phyloP scores from a whole-genome alignment of 2,888 invertebrate species.

The Lissocephala sabroskyi region DNA sequence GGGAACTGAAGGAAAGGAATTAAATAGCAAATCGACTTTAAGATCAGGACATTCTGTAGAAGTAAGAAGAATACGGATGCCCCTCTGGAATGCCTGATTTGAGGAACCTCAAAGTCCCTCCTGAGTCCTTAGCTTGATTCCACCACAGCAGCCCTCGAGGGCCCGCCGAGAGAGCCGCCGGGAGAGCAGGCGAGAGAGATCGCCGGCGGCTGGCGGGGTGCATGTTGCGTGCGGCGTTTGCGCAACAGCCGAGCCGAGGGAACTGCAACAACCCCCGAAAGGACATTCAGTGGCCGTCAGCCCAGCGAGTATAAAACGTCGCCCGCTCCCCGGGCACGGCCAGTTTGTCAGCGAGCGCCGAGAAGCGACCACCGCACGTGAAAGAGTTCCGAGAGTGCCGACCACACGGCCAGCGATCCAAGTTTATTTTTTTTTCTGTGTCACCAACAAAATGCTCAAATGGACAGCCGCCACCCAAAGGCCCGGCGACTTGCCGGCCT shows the following conservation, averaged over 20 bases:
- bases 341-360: slow-evolving; percentile 69
- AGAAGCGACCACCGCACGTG: slow-evolving; percentile 9
- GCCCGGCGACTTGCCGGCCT: slow-evolving; percentile 35
- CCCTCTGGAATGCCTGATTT: no score
- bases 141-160: background rate
- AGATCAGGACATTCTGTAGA: no score
- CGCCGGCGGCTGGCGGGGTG: background rate
- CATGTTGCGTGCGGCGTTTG: slow-evolving; percentile 32
- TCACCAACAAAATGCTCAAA: slow-evolving; percentile 59
- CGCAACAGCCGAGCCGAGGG: slow-evolving; percentile 40
- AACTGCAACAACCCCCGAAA: background rate
- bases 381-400: no score
- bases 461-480: slow-evolving; percentile 68
- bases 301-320: slow-evolving; percentile 41
- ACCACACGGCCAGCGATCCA: no score
- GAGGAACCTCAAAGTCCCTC: no score
- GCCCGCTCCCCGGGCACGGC: slow-evolving; percentile 32
- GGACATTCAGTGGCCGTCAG: no score
- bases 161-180: slow-evolving; percentile 3
- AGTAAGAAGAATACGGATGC: no score
- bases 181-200: slow-evolving; percentile 4
- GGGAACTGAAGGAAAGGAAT: no score
- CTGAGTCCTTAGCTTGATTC: no score
- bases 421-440: background rate
- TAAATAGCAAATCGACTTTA: no score